A percentile compares a stretch with the other conserved stretches of the same genome.
Evolutionary conservation across 2,797 vertebrate genomes (phyloP).

Genomic region (Percopsis omiscomaycus): DNA sequence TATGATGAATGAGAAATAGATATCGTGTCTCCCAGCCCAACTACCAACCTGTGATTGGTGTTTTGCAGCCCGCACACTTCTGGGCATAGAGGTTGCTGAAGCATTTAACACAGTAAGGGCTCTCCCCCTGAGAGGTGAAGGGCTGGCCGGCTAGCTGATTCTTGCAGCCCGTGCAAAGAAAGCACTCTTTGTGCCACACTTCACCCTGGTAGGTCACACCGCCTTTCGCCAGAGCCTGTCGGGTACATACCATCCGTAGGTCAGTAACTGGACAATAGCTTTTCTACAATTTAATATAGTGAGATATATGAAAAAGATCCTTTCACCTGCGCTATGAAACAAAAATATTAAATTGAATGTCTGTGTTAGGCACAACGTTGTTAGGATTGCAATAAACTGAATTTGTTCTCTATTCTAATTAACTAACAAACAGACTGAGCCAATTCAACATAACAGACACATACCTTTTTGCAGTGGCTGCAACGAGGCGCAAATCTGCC

Average conservation of each 20-base stretch:
- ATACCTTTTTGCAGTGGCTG: slow-evolving; percentile 91
- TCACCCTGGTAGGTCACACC: slow-evolving; percentile 93
- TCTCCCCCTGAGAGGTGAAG: slow-evolving; percentile 94
- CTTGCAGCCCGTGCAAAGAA: slow-evolving; percentile 89
- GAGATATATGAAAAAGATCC: too few species aligned
- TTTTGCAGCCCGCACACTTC: slow-evolving; percentile 89
- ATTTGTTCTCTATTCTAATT: too few species aligned
- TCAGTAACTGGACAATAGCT: too few species aligned
- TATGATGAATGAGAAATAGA: too few species aligned
- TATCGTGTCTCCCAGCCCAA: too few species aligned
- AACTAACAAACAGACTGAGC: too few species aligned
- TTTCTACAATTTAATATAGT: too few species aligned
- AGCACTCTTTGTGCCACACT: slow-evolving; percentile 95
- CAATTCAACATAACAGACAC: too few species aligned
- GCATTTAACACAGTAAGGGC: slow-evolving; percentile 91
- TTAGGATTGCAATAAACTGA: too few species aligned
- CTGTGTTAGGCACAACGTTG: too few species aligned
- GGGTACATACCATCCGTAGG: neutral
- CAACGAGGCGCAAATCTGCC: slow-evolving; percentile 89
- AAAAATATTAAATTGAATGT: too few species aligned
- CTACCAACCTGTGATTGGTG: slow-evolving; percentile 90
- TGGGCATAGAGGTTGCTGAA: slow-evolving; percentile 94
- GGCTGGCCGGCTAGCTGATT: slow-evolving; percentile 87
- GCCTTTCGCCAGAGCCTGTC: slow-evolving; percentile 89
- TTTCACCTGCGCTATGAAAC: too few species aligned